These are phyloP conservation scores for Okapia johnstoni DNA, from an alignment of 2,113 vertebrate genomes.

Conservation along the genomic window DNA sequence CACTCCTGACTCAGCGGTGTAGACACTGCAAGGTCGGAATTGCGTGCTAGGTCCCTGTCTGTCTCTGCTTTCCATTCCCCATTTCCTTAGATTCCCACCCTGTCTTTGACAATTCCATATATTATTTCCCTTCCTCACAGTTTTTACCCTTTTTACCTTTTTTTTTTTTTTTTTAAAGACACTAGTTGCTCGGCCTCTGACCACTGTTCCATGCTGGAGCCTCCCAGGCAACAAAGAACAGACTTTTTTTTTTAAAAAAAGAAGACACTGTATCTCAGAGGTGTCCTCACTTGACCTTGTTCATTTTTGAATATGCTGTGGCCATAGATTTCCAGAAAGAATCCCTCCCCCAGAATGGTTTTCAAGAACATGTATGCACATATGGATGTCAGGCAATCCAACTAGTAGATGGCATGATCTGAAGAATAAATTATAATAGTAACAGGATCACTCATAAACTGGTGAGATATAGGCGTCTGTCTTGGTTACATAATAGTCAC, in stretches of 20 bases:
- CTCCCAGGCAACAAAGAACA: conserved; percentile 75
- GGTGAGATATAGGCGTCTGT: neutral
- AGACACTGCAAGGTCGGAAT: conserved; percentile 53
- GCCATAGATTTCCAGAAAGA: neutral
- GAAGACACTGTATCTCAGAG: conserved; percentile 76
- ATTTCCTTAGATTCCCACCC: neutral
- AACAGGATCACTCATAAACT: neutral
- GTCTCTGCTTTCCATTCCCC: conserved; percentile 38
- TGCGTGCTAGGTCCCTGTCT: conserved; percentile 55
- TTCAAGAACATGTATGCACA: neutral
- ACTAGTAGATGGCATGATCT: neutral
- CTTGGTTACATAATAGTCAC: neutral
- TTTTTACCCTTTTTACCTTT: conserved; percentile 41
- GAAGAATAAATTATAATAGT: neutral
- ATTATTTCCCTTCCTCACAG: conserved; percentile 29
- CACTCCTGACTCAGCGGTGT: conserved; percentile 43
- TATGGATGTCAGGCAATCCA: neutral
- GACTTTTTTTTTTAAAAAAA: conserved; percentile 14
- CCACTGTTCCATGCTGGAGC: conserved; percentile 61
- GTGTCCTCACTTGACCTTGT: neutral
- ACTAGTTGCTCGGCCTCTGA: conserved; percentile 77
- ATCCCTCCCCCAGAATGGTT: neutral
- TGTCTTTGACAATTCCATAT: conserved; percentile 26
- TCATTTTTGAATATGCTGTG: neutral
- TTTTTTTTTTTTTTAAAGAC: neutral